Percentiles rank a stretch among this genome's conserved stretches.
These are phyloP conservation scores for Monomorium pharaonis DNA, from an alignment of 1,140 invertebrate species.

Conservation along the genomic window DNA sequence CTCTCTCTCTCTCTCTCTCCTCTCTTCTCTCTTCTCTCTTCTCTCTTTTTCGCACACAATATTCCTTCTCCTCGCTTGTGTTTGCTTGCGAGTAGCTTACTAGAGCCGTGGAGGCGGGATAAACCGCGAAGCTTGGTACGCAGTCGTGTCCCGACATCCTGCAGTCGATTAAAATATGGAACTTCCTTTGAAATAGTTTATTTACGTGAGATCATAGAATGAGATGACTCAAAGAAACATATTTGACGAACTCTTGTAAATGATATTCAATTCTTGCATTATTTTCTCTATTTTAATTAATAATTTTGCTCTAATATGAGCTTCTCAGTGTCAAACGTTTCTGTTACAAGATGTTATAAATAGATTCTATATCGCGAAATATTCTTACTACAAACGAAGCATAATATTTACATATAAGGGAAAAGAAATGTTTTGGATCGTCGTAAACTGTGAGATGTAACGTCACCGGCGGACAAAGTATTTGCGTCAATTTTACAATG, in stretches of 20 bases:
- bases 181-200: background rate
- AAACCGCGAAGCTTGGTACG: background rate
- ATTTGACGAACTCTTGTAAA: background rate
- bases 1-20: background rate
- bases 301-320: background rate
- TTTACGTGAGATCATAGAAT: background rate
- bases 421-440: background rate
- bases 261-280: background rate
- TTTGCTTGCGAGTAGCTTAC: conserved; percentile 21
- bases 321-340: background rate
- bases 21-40: background rate
- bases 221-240: background rate
- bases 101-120: background rate
- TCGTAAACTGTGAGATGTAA: background rate
- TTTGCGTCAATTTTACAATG: background rate
- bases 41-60: background rate
- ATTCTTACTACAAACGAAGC: background rate
- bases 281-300: background rate
- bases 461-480: background rate
- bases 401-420: conserved; percentile 44
- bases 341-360: background rate
- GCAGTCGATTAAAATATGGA: background rate
- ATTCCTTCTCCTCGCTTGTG: background rate
- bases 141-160: background rate
- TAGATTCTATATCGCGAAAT: background rate